These are phyloP conservation scores for Caenorhabditis sp. DNA, from an alignment of 2,888 invertebrate genomes.

Conservation along the genomic window DNA sequence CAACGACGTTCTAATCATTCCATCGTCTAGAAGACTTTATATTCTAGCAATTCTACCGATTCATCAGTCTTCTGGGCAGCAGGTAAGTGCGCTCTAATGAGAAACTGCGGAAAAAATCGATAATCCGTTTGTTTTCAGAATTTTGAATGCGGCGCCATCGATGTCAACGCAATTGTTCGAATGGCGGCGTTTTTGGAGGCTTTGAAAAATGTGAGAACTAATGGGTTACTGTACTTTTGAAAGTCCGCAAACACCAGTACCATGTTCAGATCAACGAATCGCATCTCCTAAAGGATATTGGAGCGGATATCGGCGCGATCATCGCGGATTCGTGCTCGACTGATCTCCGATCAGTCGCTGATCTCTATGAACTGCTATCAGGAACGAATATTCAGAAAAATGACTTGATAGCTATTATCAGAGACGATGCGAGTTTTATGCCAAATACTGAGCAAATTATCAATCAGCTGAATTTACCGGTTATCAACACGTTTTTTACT, in stretches of 20 bases:
- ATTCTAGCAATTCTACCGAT: constrained; percentile 75
- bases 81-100: constrained; percentile 49
- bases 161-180: constrained; percentile 77
- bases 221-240: constrained; percentile 17
- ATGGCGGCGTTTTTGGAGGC: constrained; percentile 77
- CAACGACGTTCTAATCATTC: constrained; percentile 78
- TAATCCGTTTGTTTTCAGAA: no score
- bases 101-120: no score
- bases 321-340: constrained; percentile 78
- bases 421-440: constrained; percentile 75
- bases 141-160: constrained; percentile 78
- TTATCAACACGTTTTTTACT: constrained; percentile 76
- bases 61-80: constrained; percentile 72
- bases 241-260: not conserved
- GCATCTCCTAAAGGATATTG: constrained; percentile 68
- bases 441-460: constrained; percentile 78
- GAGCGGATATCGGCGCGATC: constrained; percentile 76
- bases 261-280: constrained; percentile 52
- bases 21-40: constrained; percentile 75
- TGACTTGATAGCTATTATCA: constrained; percentile 77
- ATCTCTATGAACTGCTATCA: constrained; percentile 78
- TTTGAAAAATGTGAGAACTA: constrained; percentile 67
- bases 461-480: constrained; percentile 73
- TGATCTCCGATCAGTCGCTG: constrained; percentile 78
- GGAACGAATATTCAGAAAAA: constrained; percentile 79